Conservation (phyloP, 53 echinoderm and acorn worm genomes). For the Arbacia lixula region DNA sequence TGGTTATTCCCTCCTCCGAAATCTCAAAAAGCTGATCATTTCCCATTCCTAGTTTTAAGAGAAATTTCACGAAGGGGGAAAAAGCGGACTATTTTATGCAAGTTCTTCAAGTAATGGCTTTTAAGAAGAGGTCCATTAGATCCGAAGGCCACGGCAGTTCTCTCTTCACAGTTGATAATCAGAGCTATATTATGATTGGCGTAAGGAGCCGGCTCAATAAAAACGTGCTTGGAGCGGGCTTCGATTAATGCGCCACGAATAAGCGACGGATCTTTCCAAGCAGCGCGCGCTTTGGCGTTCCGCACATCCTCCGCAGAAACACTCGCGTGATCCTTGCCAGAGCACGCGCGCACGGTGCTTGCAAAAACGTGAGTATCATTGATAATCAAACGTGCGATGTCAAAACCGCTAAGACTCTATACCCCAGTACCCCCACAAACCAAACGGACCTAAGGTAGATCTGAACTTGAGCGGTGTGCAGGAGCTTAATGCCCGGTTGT, state of each 20-base stretch:
- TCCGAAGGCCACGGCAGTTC: constrained; percentile 30
- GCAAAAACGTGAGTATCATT: no score
- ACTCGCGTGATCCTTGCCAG: no score
- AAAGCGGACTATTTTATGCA: not conserved
- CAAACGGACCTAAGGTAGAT: no score
- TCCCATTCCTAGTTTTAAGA: no score
- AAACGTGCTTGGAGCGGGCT: constrained; percentile 40
- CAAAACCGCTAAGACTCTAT: no score
- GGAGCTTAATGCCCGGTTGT: not conserved
- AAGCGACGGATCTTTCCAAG: constrained; percentile 2
- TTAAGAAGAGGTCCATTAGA: constrained; percentile 48
- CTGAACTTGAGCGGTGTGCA: no score
- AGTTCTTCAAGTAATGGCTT: constrained; percentile 36
- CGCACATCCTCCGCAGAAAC: no score
- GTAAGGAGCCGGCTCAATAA: constrained; percentile 56
- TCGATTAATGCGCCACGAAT: constrained; percentile 29
- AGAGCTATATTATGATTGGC: constrained; percentile 56
- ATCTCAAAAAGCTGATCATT: not conserved
- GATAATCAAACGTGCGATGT: no score
- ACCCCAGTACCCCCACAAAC: no score
- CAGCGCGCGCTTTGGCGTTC: constrained; percentile 20
- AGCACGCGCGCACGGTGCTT: no score
- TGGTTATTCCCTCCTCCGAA: not conserved
- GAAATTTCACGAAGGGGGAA: no score
- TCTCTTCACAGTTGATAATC: constrained; percentile 48